phyloP scores from a whole-genome alignment of 2,797 vertebrate genomes.

The Spinus olivaceus region DNA sequence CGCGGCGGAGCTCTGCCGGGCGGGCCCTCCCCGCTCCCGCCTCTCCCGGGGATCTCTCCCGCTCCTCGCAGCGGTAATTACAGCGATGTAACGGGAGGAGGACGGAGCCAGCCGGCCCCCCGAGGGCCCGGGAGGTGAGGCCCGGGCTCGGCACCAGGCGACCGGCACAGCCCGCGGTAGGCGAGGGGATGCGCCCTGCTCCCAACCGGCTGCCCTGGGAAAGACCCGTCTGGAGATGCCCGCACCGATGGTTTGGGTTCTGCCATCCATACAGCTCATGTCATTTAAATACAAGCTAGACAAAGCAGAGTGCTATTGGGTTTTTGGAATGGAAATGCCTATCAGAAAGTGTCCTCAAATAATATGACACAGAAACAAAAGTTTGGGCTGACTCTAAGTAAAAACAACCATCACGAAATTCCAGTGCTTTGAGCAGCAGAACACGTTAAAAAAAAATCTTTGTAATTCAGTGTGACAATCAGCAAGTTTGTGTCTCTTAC shows the following conservation, averaged over 20 bases:
- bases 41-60: neutral
- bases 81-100: neutral
- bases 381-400: neutral
- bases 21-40: neutral
- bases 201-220: neutral
- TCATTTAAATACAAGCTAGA: neutral
- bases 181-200: neutral
- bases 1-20: neutral
- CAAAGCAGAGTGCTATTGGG: neutral
- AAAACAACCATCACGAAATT: neutral
- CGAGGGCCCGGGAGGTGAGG: neutral
- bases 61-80: neutral
- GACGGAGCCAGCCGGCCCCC: neutral
- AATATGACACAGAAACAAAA: neutral
- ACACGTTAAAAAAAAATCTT: neutral
- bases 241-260: rapidly evolving
- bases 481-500: neutral
- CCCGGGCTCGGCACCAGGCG: neutral
- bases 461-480: neutral
- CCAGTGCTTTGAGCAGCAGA: neutral
- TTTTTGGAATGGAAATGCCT: neutral
- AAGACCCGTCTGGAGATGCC: neutral
- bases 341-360: neutral
- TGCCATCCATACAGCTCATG: neutral
- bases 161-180: neutral